Percentiles rank a stretch among this genome's conserved stretches.
These are phyloP conservation scores for Pseudonaja textilis DNA, from an alignment of 2,113 vertebrate species.

Conservation along the genomic window DNA sequence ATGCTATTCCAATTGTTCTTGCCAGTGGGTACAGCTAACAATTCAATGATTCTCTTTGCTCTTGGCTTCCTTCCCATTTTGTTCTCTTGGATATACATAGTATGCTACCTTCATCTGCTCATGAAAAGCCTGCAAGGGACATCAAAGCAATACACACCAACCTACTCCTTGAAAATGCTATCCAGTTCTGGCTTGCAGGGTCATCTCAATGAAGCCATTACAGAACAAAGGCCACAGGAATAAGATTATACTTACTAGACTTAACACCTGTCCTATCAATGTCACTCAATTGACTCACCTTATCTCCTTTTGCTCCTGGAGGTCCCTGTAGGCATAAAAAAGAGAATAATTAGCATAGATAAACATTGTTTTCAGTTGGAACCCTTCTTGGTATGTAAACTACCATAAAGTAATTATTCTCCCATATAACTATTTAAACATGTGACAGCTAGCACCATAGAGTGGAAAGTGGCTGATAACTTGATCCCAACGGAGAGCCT, in stretches of 20 bases:
- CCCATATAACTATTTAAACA: not conserved
- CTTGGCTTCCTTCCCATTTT: not conserved
- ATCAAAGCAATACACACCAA: not conserved
- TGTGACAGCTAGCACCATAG: not conserved
- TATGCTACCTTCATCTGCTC: not conserved
- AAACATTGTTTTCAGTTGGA: fast-evolving
- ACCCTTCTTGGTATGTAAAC: not conserved
- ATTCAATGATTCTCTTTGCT: not conserved
- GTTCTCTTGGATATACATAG: not conserved
- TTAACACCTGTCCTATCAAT: not conserved
- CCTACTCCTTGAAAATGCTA: not conserved
- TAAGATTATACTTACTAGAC: not conserved
- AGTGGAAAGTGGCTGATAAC: not conserved
- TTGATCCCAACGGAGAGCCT: not conserved
- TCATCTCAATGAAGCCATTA: not conserved
- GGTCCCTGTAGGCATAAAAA: conserved; percentile 76
- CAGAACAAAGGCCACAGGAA: not conserved
- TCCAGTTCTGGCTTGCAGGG: not conserved
- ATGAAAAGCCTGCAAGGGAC: not conserved
- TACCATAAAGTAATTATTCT: not conserved
- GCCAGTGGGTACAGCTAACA: not conserved
- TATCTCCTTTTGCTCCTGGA: conserved; percentile 89
- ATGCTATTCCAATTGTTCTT: not conserved
- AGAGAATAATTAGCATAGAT: conserved; percentile 39
- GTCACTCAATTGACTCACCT: conserved; percentile 71